Evolutionary conservation across 2,113 vertebrate genomes (phyloP), one percentile per base, ranked within the genome.

Genomic region (Oncorhynchus tshawytscha): DNA sequence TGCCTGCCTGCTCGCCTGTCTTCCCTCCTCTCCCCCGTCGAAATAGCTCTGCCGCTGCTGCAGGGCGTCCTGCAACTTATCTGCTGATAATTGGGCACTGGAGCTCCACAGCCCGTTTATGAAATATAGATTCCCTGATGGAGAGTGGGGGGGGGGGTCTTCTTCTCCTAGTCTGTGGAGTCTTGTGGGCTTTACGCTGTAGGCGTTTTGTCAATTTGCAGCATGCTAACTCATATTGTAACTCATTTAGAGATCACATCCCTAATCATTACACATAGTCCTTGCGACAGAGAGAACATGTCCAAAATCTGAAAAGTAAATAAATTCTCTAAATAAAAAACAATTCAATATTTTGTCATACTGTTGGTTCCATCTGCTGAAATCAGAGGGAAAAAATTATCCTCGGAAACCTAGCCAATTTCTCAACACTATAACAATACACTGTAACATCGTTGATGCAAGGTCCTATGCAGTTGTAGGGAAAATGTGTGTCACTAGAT

Each of bases 61-160:
- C 90, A 91, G 91, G 91, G 92, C 91, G 91, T 93, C 91, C 90
- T 93, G 87, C 84, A 85, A 92, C 92, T 92, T 91, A 92, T 93
- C 90, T 92, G 90, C 88, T 91, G 90, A 91, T 93, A 93, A 94
- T 92, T 93, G 91, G 91, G 90, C 87, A 89, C 90, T 92, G 88
- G 89, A 89, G 90, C 91, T 91, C 90, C 91, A 92, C 87, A 91
- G 89, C 90, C 88, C 90, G 90, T 89, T 93, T 92, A 93, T 94
- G 88, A 93, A 94, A 93, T 94, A 94, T 94, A 93, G 91, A 93
- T 93, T 93, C 90, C 91, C 39, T 92, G 84, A 89, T 86, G 87
- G 87, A 87, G 89, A 82, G 82, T 82, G 87, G 81, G 49, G 73
- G 57, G 64, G 81, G 11, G 29, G 85, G 89, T 88, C 48, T 81